Evolutionary conservation across 1,140 invertebrate genomes (phyloP).

Genomic region (Lamellibrachia luymesi): DNA sequence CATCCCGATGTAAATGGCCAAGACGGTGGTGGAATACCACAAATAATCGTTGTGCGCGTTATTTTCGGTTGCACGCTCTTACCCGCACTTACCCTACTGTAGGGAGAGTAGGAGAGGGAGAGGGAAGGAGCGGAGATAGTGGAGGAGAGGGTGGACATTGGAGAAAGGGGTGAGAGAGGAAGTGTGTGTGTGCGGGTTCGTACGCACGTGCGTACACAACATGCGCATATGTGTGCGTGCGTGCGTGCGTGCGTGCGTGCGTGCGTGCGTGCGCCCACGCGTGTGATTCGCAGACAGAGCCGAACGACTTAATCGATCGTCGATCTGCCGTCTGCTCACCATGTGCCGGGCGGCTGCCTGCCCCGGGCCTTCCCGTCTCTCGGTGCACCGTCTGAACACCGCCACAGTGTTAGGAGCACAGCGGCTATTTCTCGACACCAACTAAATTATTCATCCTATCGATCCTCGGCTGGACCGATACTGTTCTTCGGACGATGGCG

Average conservation of each 20-base stretch:
- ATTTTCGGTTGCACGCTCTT: too few species aligned
- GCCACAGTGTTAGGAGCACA: neutral
- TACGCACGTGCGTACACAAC: too few species aligned
- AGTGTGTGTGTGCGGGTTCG: neutral
- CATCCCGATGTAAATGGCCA: too few species aligned
- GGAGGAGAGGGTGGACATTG: neutral
- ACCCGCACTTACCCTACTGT: too few species aligned
- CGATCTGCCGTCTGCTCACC: neutral
- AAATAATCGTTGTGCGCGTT: too few species aligned
- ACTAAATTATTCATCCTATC: constrained; percentile 2
- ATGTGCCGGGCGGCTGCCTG: neutral
- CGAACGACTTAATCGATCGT: neutral
- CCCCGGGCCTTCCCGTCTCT: too few species aligned
- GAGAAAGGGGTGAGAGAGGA: neutral
- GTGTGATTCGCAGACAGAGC: neutral
- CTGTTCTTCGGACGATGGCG: neutral
- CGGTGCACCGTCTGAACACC: neutral
- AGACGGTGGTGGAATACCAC: too few species aligned
- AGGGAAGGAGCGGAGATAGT: neutral
- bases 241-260: neutral
- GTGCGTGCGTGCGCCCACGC: neutral
- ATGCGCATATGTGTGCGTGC: neutral
- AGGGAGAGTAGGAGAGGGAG: neutral
- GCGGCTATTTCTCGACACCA: neutral
- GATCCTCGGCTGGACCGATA: neutral